Conservation (phyloP, 2,888 invertebrate species). For the Hemaris fuciformis region DNA sequence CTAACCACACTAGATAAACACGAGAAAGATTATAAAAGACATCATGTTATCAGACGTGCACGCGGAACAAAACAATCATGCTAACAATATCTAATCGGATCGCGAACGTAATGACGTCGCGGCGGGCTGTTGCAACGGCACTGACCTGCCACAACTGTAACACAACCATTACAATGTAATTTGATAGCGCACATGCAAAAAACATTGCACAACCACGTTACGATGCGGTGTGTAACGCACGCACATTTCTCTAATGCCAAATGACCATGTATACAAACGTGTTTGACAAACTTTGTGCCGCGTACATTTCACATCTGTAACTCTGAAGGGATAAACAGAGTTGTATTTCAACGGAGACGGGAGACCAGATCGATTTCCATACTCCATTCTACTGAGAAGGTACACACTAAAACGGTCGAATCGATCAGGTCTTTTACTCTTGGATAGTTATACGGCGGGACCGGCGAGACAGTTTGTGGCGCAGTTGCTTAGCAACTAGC, state of each 20-base stretch:
- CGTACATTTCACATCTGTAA: no score
- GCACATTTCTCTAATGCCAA: conserved; percentile 10
- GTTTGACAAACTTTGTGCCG: neutral
- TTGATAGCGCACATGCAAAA: conserved; percentile 51
- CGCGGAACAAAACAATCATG: conserved; percentile 17
- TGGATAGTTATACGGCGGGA: no score
- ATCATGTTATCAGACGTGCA: neutral
- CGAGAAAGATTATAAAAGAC: no score
- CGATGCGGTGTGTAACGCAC: conserved; percentile 29
- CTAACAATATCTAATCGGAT: conserved; percentile 46
- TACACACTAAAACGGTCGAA: no score
- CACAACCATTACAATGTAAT: conserved; percentile 47
- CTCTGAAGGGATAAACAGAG: no score
- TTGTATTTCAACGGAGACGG: no score
- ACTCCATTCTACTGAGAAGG: no score
- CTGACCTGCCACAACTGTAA: conserved; percentile 72
- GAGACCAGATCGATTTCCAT: no score
- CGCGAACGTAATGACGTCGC: conserved; percentile 65
- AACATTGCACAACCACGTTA: conserved; percentile 54
- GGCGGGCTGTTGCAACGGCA: conserved; percentile 46
- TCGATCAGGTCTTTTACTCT: no score
- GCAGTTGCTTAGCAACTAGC: no score
- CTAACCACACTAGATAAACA: no score
- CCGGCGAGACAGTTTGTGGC: no score
- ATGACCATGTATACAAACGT: neutral